Evolutionary conservation across 2,113 vertebrate genomes (phyloP).

Genomic region (Thunnus maccoyii): DNA sequence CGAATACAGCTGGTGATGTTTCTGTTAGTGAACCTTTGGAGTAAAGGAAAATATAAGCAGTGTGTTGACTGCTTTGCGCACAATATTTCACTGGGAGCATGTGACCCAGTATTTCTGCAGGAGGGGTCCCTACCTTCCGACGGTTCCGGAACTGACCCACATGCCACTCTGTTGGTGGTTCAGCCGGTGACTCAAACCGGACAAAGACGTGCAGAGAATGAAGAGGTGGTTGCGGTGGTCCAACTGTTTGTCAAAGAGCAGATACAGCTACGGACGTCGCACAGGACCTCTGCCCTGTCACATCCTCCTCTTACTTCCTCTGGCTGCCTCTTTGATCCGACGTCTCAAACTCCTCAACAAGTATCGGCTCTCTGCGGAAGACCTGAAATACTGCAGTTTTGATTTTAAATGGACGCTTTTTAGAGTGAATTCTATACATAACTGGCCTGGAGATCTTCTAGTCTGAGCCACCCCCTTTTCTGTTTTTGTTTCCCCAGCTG

Average conservation of each 20-base stretch:
- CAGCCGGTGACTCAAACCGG: slow-evolving; percentile 76
- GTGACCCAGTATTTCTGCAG: slow-evolving; percentile 66
- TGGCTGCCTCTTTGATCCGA: slow-evolving; percentile 21
- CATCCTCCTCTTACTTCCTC: slow-evolving; percentile 59
- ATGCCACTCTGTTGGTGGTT: slow-evolving; percentile 81
- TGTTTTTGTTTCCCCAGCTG: slow-evolving; percentile 86
- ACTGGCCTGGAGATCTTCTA: slow-evolving; percentile 23
- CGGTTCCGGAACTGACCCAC: slow-evolving; percentile 86
- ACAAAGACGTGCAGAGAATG: slow-evolving; percentile 54
- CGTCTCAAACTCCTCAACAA: slow-evolving; percentile 40
- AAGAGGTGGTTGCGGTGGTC: slow-evolving; percentile 7
- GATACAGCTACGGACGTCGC: slow-evolving; percentile 37
- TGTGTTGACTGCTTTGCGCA: slow-evolving; percentile 54
- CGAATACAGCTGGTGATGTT: not conserved
- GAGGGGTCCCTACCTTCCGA: slow-evolving; percentile 85
- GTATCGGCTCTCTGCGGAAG: slow-evolving; percentile 1
- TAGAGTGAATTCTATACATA: slow-evolving; percentile 27
- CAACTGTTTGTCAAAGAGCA: slow-evolving; percentile 44
- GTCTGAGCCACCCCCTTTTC: slow-evolving; percentile 63
- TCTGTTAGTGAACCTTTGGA: not conserved
- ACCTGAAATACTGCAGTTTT: not conserved
- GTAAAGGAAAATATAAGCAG: not conserved
- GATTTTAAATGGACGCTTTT: slow-evolving; percentile 12
- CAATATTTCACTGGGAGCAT: slow-evolving; percentile 56
- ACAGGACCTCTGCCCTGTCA: slow-evolving; percentile 66